Evolutionary conservation across 2,888 invertebrate species (phyloP).

Genomic region (Acrobasis suavella): DNA sequence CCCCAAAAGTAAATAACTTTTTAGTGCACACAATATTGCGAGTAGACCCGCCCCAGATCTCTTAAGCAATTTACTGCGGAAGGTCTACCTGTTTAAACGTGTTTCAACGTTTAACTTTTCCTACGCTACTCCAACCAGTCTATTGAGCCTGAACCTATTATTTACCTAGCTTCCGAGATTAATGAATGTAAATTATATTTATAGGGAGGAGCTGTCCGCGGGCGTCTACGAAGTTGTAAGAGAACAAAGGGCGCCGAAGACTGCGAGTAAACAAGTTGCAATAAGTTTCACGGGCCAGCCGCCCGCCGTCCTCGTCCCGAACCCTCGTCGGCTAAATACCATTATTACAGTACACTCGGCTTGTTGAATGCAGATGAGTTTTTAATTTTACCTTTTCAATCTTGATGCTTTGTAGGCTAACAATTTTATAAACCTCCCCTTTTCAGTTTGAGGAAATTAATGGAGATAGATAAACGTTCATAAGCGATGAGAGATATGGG

Average conservation of each 20-base stretch:
- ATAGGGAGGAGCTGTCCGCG: conserved; percentile 61
- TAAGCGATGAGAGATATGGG: conserved; percentile 10
- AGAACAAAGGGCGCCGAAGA: conserved; percentile 69
- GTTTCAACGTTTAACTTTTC: conserved; percentile 25
- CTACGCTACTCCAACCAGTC: conserved; percentile 28
- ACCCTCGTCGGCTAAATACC: conserved; percentile 50
- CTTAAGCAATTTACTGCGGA: conserved; percentile 23
- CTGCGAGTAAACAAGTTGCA: conserved; percentile 75
- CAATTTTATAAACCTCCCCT: conserved; percentile 26
- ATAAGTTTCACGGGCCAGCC: conserved; percentile 57
- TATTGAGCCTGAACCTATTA: conserved; percentile 44
- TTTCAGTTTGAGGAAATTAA: conserved; percentile 30
- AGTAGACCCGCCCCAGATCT: conserved; percentile 23
- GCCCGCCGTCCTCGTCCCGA: conserved; percentile 47
- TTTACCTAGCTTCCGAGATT: conserved; percentile 45
- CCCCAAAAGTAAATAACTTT: conserved; percentile 51
- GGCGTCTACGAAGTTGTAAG: conserved; percentile 66
- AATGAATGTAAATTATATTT: conserved; percentile 74
- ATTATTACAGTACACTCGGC: conserved; percentile 55
- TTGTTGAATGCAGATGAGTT: conserved; percentile 41
- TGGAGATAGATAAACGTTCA: conserved; percentile 23
- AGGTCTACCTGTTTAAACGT: conserved; percentile 24
- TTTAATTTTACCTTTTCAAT: conserved; percentile 37
- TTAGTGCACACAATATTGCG: conserved; percentile 36
- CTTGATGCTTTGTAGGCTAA: conserved; percentile 28